Evolutionary conservation across 2,113 vertebrate genomes (phyloP).

Genomic region (Epinephelus fuscoguttatus): DNA sequence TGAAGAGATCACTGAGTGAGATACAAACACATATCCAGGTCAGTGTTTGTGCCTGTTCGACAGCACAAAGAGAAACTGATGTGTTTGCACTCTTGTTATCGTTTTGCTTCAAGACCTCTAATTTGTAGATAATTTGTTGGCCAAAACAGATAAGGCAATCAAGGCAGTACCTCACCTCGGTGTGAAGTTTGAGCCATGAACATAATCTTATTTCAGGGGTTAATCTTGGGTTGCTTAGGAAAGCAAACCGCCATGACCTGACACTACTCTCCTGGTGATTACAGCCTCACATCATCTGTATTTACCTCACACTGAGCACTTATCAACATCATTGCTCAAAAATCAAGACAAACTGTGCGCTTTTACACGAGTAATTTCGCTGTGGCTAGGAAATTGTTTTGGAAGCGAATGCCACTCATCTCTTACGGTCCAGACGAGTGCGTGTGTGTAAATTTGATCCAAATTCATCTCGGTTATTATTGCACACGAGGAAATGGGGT

Average conservation of each 20-base stretch:
- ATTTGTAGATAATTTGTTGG: constrained; percentile 2
- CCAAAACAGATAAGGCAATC: constrained; percentile 42
- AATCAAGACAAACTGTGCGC: constrained; percentile 46
- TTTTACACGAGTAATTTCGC: constrained; percentile 23
- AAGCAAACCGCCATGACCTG: constrained; percentile 45
- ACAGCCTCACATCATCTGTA: constrained; percentile 13
- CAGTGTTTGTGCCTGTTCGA: not conserved
- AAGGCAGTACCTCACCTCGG: constrained; percentile 42
- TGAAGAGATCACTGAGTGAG: not conserved
- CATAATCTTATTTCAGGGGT: constrained; percentile 74
- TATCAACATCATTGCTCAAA: constrained; percentile 23
- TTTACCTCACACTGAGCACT: constrained; percentile 21
- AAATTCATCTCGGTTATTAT: constrained; percentile 42
- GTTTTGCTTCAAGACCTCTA: not conserved
- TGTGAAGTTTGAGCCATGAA: constrained; percentile 16
- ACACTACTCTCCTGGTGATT: constrained; percentile 45
- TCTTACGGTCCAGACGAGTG: constrained; percentile 12
- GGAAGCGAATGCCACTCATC: constrained; percentile 37
- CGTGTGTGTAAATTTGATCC: constrained; percentile 30
- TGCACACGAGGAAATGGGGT: constrained; percentile 43
- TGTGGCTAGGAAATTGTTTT: constrained; percentile 48
- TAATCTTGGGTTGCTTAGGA: constrained; percentile 61
- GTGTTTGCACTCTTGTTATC: not conserved
- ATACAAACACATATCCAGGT: not conserved
- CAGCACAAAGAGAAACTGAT: not conserved